A percentile compares a stretch with the other conserved stretches of the same genome.
phyloP scores from a whole-genome alignment of 1,140 invertebrate species.

The Drosophila persimilis region DNA sequence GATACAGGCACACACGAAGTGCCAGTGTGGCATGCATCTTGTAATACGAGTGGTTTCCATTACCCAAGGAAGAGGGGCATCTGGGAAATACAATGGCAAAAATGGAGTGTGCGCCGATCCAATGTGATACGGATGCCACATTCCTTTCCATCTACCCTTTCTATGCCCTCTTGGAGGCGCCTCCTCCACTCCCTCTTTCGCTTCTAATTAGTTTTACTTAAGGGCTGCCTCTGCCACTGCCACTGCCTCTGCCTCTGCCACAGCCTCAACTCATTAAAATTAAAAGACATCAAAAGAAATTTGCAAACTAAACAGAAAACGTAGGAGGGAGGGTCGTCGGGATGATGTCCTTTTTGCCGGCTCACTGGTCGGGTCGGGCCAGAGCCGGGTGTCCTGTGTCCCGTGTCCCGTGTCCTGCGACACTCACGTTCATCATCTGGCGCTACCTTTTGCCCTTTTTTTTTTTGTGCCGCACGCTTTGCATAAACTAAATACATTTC shows the following conservation, averaged over 20 bases:
- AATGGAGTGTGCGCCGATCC: neutral
- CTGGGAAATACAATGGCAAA: neutral
- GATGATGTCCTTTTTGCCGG: constrained; percentile 54
- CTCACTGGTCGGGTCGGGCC: constrained; percentile 18
- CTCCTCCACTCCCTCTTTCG: constrained; percentile 23
- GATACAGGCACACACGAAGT: neutral
- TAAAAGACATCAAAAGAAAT: constrained; percentile 79
- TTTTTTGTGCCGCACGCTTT: constrained; percentile 58
- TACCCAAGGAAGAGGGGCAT: neutral
- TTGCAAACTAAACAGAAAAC: constrained; percentile 78
- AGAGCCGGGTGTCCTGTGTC: too few relatives aligned
- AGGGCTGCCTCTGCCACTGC: constrained; percentile 29
- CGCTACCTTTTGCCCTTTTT: constrained; percentile 66
- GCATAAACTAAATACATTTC: constrained; percentile 74
- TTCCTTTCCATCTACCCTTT: neutral
- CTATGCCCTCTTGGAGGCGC: too few relatives aligned
- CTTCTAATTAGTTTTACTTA: constrained; percentile 71
- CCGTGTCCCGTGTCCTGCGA: too few relatives aligned
- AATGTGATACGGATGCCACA: neutral
- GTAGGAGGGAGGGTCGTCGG: constrained; percentile 31
- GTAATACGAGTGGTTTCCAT: constrained; percentile 22
- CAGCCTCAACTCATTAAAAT: constrained; percentile 69
- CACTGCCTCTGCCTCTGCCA: constrained; percentile 5
- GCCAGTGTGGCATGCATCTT: constrained; percentile 7
- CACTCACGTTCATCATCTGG: constrained; percentile 21